phyloP scores from a whole-genome alignment of 1,140 invertebrate genomes.

The Temnothorax curvispinosus region DNA sequence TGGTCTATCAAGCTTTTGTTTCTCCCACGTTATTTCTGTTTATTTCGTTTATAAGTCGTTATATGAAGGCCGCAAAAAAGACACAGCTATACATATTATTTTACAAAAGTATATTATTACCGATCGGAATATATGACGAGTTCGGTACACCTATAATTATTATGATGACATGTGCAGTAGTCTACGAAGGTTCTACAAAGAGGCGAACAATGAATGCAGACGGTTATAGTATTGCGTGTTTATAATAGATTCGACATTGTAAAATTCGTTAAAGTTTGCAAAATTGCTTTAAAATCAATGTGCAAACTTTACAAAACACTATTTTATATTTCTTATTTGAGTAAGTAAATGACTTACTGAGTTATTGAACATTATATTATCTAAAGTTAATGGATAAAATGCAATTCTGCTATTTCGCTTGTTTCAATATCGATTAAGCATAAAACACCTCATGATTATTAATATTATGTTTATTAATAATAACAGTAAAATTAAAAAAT shows the following conservation, averaged over 20 bases:
- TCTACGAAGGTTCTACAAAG: not conserved
- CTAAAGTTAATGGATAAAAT: not conserved
- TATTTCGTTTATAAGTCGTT: not conserved
- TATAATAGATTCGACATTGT: not conserved
- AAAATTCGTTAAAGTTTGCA: not conserved
- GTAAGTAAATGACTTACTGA: too few species aligned
- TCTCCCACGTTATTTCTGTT: not conserved
- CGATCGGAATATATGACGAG: not conserved
- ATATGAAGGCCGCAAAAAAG: not conserved
- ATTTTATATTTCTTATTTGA: not conserved
- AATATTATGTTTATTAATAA: not conserved
- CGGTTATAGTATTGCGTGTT: not conserved
- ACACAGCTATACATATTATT: not conserved
- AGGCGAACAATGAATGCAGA: not conserved
- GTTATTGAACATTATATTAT: not conserved
- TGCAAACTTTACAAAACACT: not conserved
- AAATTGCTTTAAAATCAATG: not conserved
- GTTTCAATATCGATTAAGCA: not conserved
- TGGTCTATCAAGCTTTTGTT: not conserved
- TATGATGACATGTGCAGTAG: not conserved
- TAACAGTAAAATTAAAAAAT: not conserved
- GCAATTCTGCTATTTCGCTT: not conserved
- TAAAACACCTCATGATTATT: not conserved
- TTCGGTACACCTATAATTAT: slow-evolving; percentile 10
- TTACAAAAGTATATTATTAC: slow-evolving; percentile 20